phyloP scores from a whole-genome alignment of 2,113 vertebrate species.

The Ciconia boyciana region DNA sequence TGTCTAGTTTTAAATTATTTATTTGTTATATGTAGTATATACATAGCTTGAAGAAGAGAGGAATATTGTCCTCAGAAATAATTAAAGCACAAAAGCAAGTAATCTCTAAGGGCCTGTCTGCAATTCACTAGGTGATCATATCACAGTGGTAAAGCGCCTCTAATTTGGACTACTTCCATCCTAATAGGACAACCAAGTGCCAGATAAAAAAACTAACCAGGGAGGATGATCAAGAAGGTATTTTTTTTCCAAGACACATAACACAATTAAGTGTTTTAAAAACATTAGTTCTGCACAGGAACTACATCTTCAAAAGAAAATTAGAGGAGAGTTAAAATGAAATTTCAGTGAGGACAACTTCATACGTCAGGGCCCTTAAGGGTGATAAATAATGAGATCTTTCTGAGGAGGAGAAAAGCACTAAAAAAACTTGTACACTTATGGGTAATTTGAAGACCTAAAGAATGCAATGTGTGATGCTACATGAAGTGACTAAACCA shows the following conservation, averaged over 20 bases:
- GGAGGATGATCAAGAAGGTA: not conserved
- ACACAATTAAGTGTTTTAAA: not conserved
- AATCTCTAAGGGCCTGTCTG: not conserved
- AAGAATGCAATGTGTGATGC: not conserved
- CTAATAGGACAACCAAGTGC: not conserved
- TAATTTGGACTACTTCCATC: conserved; percentile 18
- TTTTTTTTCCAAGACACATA: not conserved
- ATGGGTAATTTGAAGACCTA: not conserved
- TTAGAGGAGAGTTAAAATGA: not conserved
- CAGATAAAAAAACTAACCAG: not conserved
- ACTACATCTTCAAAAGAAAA: not conserved
- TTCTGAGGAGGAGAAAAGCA: not conserved
- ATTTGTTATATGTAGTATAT: not conserved
- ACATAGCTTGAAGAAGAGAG: not conserved
- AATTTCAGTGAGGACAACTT: not conserved
- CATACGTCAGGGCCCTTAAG: not conserved
- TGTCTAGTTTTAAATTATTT: not conserved
- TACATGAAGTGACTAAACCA: not conserved
- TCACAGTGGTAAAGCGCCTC: not conserved
- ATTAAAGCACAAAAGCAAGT: conserved; percentile 10
- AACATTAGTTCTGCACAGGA: not conserved
- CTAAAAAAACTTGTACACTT: not conserved
- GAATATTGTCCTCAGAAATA: conserved; percentile 2
- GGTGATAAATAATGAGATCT: not conserved
- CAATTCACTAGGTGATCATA: conserved; percentile 29